phyloP scores from a whole-genome alignment of 1,140 invertebrate genomes.

The Drosophila setifemur region DNA sequence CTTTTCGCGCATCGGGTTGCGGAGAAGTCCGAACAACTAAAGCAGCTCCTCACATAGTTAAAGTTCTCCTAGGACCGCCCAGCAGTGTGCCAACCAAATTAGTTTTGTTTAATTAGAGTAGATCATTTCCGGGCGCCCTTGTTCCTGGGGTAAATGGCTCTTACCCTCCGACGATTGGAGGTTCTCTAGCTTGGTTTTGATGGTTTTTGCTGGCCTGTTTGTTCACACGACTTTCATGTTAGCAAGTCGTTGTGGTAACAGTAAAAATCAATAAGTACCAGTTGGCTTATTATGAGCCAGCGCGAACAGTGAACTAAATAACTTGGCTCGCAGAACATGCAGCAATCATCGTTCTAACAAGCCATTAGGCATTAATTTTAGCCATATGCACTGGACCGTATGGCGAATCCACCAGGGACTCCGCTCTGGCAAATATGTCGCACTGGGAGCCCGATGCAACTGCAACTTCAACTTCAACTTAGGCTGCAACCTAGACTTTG shows the following conservation, averaged over 20 bases:
- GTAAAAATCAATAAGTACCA: constrained; percentile 79
- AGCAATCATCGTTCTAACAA: constrained; percentile 67
- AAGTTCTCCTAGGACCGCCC: no score
- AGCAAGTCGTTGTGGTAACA: constrained; percentile 71
- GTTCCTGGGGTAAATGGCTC: constrained; percentile 28
- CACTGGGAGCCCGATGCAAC: constrained; percentile 15
- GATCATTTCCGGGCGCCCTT: constrained; percentile 14
- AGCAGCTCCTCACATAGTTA: no score
- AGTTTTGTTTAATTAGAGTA: neutral
- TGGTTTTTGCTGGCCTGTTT: constrained; percentile 43
- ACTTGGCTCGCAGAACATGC: constrained; percentile 65
- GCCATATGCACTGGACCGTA: constrained; percentile 64
- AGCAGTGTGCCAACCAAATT: constrained; percentile 37
- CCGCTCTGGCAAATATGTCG: constrained; percentile 64
- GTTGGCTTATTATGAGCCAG: constrained; percentile 57
- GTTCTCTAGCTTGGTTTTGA: constrained; percentile 12
- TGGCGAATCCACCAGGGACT: constrained; percentile 53
- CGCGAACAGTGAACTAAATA: constrained; percentile 63
- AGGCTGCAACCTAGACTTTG: no score
- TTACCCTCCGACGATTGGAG: constrained; percentile 17
- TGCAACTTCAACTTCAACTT: neutral
- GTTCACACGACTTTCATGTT: constrained; percentile 78
- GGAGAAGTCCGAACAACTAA: no score
- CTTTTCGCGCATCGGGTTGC: neutral
- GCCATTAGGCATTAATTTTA: constrained; percentile 75